Percentiles rank a stretch among this genome's conserved stretches.
phyloP scores from a whole-genome alignment of 2,113 vertebrate species.

The Polypterus bichir region DNA sequence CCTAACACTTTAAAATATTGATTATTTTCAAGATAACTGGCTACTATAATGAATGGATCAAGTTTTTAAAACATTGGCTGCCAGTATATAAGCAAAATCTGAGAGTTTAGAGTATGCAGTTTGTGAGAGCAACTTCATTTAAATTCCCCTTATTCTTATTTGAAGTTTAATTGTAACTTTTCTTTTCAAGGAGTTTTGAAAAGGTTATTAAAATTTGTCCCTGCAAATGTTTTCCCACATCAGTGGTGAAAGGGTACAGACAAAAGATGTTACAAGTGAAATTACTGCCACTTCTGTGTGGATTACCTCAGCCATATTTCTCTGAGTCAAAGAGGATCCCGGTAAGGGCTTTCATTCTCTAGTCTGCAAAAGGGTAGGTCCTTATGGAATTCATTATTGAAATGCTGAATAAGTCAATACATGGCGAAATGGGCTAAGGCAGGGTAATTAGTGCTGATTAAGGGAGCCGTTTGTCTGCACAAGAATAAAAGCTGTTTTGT shows the following conservation, averaged over 20 bases:
- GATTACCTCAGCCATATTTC: slow-evolving; percentile 32
- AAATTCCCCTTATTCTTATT: slow-evolving; percentile 48
- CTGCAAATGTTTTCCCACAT: slow-evolving; percentile 37
- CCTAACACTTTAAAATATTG: too few species aligned
- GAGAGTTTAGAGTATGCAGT: slow-evolving; percentile 41
- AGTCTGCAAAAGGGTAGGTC: slow-evolving; percentile 11
- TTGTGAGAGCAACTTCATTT: slow-evolving; percentile 50
- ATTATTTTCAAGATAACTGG: too few species aligned
- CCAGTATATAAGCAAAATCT: slow-evolving; percentile 24
- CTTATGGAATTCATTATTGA: slow-evolving; percentile 32
- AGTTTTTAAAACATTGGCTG: too few species aligned
- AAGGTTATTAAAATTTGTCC: slow-evolving; percentile 36
- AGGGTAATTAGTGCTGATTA: slow-evolving; percentile 39
- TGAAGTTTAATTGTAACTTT: slow-evolving; percentile 55
- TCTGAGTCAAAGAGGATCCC: slow-evolving; percentile 17
- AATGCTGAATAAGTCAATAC: slow-evolving; percentile 38
- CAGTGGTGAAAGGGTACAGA: slow-evolving; percentile 33
- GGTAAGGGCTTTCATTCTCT: slow-evolving; percentile 24
- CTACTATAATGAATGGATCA: too few species aligned
- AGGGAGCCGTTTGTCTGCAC: slow-evolving; percentile 24
- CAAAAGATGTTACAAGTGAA: slow-evolving; percentile 31
- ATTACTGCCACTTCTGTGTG: slow-evolving; percentile 22
- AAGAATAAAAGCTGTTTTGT: slow-evolving; percentile 3
- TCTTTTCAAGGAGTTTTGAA: slow-evolving; percentile 41
- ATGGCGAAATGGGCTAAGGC: slow-evolving; percentile 26